These are phyloP conservation scores for Sylvia borin DNA, from an alignment of 2,797 vertebrate species.

Conservation along the genomic window DNA sequence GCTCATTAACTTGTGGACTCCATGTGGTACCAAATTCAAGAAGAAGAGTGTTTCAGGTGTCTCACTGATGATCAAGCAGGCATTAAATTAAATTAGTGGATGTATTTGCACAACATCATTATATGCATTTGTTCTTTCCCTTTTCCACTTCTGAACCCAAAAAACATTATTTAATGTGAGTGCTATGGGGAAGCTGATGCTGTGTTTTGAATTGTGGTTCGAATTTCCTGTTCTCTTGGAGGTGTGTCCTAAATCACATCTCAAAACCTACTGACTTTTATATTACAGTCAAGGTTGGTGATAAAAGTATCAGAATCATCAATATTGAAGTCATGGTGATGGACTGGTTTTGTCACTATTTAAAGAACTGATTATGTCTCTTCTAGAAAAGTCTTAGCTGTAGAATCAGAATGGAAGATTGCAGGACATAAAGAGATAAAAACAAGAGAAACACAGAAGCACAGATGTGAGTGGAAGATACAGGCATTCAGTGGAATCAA, in stretches of 20 bases:
- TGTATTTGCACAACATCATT: not conserved
- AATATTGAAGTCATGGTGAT: not conserved
- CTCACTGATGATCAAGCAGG: not conserved
- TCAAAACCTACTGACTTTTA: not conserved
- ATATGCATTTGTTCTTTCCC: not conserved
- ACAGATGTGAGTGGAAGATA: not conserved
- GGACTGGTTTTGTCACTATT: not conserved
- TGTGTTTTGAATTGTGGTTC: not conserved
- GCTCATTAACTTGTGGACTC: not conserved
- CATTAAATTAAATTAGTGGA: not conserved
- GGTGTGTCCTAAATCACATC: not conserved
- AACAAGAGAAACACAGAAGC: not conserved
- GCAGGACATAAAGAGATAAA: not conserved
- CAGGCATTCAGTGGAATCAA: accelerated
- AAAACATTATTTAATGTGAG: not conserved
- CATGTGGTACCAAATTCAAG: not conserved
- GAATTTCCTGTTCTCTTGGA: not conserved
- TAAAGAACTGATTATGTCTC: not conserved
- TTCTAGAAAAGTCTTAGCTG: not conserved
- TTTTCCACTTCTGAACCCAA: not conserved
- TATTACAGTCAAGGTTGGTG: not conserved
- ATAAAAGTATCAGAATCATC: not conserved
- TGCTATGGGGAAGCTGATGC: not conserved
- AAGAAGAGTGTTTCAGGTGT: not conserved
- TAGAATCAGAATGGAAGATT: not conserved